Base-by-base conservation (phyloP, 2,888 invertebrate genomes). In the Ypsolopha scabrella region DNA sequence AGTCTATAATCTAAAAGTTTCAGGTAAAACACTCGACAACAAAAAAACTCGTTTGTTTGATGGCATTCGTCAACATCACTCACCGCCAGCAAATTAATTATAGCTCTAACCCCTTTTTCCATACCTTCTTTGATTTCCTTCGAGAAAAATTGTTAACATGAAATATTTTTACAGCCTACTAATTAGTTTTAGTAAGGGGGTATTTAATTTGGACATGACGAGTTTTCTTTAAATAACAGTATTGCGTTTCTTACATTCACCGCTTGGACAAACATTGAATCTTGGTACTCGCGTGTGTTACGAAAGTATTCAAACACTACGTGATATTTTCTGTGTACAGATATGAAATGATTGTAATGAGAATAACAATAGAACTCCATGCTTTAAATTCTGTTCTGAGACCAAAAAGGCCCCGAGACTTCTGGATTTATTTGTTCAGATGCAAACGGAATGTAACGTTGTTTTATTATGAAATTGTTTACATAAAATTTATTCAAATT, bases 401-500 rank as follows among this genome's bases (percentile, higher is more conserved):
- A 24, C 24, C 24, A 24, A 24, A 24, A 24, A 24, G 24, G 24
- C 24, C 24, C 24, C 24, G 24, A 24, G 2, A 24, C 24, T 24
- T 24, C 24, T 75, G 72, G 83, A 83, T 83, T 83, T 82, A 77
- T 83, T 82, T 80, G 67, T 70, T 71, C 83, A 83, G 80, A 59
- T 83, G 85, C 71, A 67, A 65, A 61, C 56, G 66, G 70, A 70
- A 72, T 74, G 70, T 67, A 67, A 63, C 61, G 61, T 64, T 50
- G 60, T 60, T 24, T 59, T 62, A 57, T 66, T 63, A 61, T 59
- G 60, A 55, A 64, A 62, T 54, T 58, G 63, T 66, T 68, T 41
- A 35, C 14, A 43, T 43, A 50, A 37, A 44, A 36, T 43, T 34
- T 34, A 36, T 50, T 36, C 13, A 50, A 41, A 50, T 50, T n/a